Evolutionary conservation across 2,113 vertebrate species (phyloP).

Genomic region (Hyperoodon ampullatus): DNA sequence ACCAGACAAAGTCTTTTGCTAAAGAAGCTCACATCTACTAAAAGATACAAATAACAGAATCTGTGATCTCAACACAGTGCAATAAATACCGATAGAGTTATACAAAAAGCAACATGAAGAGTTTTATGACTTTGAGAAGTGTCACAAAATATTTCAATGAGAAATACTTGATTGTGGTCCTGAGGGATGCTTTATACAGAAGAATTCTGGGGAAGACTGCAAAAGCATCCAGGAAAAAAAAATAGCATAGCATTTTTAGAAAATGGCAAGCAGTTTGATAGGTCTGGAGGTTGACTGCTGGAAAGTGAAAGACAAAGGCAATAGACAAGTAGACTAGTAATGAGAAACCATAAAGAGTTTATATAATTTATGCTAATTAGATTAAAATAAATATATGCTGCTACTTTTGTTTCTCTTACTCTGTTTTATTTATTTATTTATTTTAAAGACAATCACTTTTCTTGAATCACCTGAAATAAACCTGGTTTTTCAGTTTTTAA

Average conservation of each 20-base stretch:
- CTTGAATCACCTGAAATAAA: neutral
- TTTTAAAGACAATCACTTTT: conserved; percentile 2
- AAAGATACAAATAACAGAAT: neutral
- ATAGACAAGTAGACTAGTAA: neutral
- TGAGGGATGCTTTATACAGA: neutral
- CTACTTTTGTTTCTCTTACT: neutral
- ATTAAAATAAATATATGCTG: neutral
- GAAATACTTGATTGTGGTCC: neutral
- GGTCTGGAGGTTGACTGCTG: neutral
- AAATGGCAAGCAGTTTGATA: neutral
- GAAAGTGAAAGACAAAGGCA: neutral
- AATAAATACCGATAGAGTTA: neutral
- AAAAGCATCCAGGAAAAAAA: neutral
- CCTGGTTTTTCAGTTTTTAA: neutral
- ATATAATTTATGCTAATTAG: neutral
- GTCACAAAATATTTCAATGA: neutral
- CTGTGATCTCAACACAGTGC: neutral
- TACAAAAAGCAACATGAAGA: neutral
- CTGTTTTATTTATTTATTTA: neutral
- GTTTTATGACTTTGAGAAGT: neutral
- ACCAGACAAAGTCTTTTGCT: neutral
- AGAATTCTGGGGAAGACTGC: neutral
- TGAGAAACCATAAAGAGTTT: neutral
- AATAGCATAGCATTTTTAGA: neutral
- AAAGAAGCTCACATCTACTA: neutral